Evolutionary conservation across 2,888 invertebrate genomes (phyloP).

Genomic region (Acronicta aceris): DNA sequence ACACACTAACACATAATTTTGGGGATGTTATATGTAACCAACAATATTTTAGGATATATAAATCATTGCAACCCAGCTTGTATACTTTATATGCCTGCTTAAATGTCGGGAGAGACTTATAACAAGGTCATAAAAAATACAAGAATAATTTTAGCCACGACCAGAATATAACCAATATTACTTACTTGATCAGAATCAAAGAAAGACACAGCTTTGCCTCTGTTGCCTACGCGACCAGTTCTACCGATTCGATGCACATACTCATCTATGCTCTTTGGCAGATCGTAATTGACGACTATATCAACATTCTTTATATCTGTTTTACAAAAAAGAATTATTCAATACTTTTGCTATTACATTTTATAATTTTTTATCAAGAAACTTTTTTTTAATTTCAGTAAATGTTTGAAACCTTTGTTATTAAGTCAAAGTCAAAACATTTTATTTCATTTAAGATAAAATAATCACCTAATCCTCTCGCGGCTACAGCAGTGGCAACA

Average conservation of each 20-base stretch:
- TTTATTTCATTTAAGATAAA: no score
- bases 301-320: conserved; percentile 95
- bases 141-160: no score
- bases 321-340: conserved; percentile 35
- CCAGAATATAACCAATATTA: not conserved
- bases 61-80: no score
- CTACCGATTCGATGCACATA: conserved; percentile 98
- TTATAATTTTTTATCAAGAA: no score
- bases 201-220: conserved; percentile 96
- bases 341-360: no score
- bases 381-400: no score
- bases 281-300: conserved; percentile 97
- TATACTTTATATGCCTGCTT: no score
- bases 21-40: not conserved
- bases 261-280: conserved; percentile 96
- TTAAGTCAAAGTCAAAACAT: no score
- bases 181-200: conserved; percentile 90
- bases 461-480: conserved; percentile 93
- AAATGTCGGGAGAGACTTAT: no score
- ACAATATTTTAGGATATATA: no score
- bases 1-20: not conserved
- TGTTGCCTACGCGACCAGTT: conserved; percentile 97
- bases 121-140: no score
- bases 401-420: no score
- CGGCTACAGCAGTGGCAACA: conserved; percentile 98